A percentile compares a stretch with the other conserved stretches of the same genome.
Conservation (phyloP, 1,140 invertebrate genomes). For the Drosophila melanica region DNA sequence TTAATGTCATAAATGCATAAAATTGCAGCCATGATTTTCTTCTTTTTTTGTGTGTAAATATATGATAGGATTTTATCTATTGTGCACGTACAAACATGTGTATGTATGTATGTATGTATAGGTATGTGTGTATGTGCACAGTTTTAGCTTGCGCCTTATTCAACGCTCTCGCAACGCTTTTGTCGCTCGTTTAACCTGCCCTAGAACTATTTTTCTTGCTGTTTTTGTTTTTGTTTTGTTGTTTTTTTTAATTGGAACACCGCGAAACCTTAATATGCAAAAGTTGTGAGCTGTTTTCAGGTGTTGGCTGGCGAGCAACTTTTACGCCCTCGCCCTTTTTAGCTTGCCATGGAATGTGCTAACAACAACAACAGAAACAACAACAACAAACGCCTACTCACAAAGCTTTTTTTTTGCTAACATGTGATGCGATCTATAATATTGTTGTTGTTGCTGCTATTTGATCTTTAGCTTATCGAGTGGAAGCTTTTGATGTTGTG, state of each 20-base stretch:
- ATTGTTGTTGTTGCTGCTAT: slow-evolving; percentile 20
- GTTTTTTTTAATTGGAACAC: slow-evolving; percentile 6
- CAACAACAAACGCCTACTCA: slow-evolving; percentile 20
- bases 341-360: slow-evolving; percentile 24
- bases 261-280: slow-evolving; percentile 41
- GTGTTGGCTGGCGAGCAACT: slow-evolving; percentile 32
- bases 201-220: slow-evolving; percentile 59
- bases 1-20: slow-evolving; percentile 78
- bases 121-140: slow-evolving; percentile 4
- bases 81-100: slow-evolving; percentile 5
- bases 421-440: slow-evolving; percentile 32
- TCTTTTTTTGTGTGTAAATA: slow-evolving; percentile 8
- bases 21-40: slow-evolving; percentile 67
- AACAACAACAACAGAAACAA: slow-evolving; percentile 13
- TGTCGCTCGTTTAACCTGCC: slow-evolving; percentile 39
- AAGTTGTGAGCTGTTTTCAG: slow-evolving; percentile 27
- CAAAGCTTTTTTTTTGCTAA: slow-evolving; percentile 28
- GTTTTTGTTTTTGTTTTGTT: not conserved
- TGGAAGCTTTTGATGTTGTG: slow-evolving; percentile 26
- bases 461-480: slow-evolving; percentile 39
- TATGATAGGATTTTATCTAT: slow-evolving; percentile 65
- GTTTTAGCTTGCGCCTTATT: slow-evolving; percentile 25
- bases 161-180: not conserved
- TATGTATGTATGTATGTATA: not conserved
- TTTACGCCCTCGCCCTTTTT: slow-evolving; percentile 39